Base-by-base conservation (phyloP, 92 coral and sea anemone genomes). In the Phenganax stokvisi region DNA sequence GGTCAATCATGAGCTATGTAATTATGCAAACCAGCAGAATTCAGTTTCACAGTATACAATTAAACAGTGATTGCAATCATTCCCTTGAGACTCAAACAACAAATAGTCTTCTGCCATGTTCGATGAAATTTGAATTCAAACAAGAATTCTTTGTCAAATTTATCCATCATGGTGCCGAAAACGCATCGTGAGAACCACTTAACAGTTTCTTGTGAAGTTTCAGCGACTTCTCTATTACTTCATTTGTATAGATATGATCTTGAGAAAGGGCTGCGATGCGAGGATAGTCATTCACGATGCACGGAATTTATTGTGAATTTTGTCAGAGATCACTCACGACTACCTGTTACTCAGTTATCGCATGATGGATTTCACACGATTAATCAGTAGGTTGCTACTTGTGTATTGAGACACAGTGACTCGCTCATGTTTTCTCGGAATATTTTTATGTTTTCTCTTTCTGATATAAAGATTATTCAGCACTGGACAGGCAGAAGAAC, bases 331-430 rank as follows among this genome's bases (percentile, higher is more conserved):
- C 98, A 94, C 71, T 89, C 89, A 17, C 89, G 98, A 75, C 92
- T 94, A 69, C 97, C 98, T 73, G 89, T 94, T 54, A 91, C 88
- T 81, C 98, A 90, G 74, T 89, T 94, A 83, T 89, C 98, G 37
- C 74, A 92, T 57, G 94, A 91, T 79, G 89, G 93, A 6, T 90
- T 94, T 72, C 98, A 94, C 84, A 89, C 96, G 77, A 88, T 70
- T 81, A 70, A 87, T 87, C 72, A 91, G 92, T 92, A 89, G 16
- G 81, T 74, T 56, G 30, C 47, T 72, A 64, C 12, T 9, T 37
- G 5, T 37, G 47, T 37, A 37, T 5, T 37, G 3, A 37, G 47
- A 37, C 47, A 5, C 47, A 37, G 25, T 20, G 25, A 20, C 25
- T 20, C 25, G 25, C 27, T 54, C 37, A 0, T 1, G 37, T 2